Evolutionary conservation across 2,797 vertebrate species (phyloP).

Genomic region (Erpetoichthys calabaricus): DNA sequence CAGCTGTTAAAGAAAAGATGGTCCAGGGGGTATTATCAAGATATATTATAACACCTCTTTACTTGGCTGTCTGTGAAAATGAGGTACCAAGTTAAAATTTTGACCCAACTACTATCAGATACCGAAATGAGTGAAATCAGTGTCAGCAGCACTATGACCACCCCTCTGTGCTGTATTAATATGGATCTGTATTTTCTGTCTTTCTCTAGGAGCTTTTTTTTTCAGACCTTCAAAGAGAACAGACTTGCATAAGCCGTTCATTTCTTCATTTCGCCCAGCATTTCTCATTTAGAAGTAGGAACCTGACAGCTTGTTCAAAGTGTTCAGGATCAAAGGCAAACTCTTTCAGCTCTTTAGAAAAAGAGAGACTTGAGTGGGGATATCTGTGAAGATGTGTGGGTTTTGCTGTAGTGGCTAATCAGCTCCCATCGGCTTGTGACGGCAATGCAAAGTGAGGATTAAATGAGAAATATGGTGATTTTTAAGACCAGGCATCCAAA

Average conservation of each 20-base stretch:
- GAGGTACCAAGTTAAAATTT: too few relatives aligned
- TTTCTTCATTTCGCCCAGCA: conserved; percentile 19
- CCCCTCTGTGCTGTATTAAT: too few relatives aligned
- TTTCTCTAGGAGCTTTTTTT: too few relatives aligned
- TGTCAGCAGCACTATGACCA: too few relatives aligned
- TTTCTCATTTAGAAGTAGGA: conserved; percentile 35
- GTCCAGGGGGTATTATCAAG: too few relatives aligned
- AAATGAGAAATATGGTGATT: not conserved
- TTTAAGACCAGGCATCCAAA: not conserved
- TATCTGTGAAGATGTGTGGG: conserved; percentile 25
- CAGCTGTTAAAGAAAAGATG: too few relatives aligned
- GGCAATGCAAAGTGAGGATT: not conserved
- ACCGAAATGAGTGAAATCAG: too few relatives aligned
- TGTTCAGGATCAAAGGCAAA: conserved; percentile 47
- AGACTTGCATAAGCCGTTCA: conserved; percentile 20
- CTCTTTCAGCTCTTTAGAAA: conserved; percentile 25
- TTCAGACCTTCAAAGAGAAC: conserved; percentile 4
- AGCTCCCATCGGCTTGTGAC: not conserved
- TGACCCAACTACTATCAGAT: too few relatives aligned
- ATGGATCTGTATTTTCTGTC: too few relatives aligned
- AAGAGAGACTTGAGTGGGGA: conserved; percentile 25
- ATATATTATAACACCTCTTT: too few relatives aligned
- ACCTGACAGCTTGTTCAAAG: conserved; percentile 51
- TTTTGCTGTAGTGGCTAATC: conserved; percentile 19
- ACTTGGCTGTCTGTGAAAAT: too few relatives aligned